Base-by-base conservation (phyloP, 2,797 vertebrate genomes). In the Lemur catta region DNA sequence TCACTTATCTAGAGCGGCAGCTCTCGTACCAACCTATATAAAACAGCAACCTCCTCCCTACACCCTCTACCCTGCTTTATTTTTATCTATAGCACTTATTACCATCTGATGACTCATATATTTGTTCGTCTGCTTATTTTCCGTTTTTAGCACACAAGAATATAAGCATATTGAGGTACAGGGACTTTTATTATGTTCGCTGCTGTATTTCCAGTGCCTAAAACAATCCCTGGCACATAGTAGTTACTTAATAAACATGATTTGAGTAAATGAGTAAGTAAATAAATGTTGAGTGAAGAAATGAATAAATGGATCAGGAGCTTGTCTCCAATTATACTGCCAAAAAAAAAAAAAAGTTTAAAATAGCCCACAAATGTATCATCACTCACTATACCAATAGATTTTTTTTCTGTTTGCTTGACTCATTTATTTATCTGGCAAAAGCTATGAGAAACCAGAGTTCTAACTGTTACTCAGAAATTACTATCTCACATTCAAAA, bases 401-500 rank as follows among this genome's bases (percentile, higher is more conserved):
- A 74, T 55, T 50, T 33, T 67, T 78, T 69, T 69, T 80, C 6
- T 20, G 33, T 65, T 80, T 63, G 35, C 7, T 38, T 81, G 48
- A 94, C 20, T 41, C 6, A 84, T 84, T 88, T 85, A 67, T 65
- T 89, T 84, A 85, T 84, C 46, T 74, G 43, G 28, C 52, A 93
- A 95, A 97, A 2, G 18, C 26, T 93, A 80, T 61, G 81, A 93
- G 57, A 84, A 91, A 94, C 2, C 30, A 71, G 15, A 84, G 26
- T 75, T 80, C 28, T 84, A 87, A 76, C 5, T 90, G 2, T 41
- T 89, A 55, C 30, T 93, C n/a, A 91, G 35, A 91, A 90, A 92
- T 82, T 67, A 93, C 63, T 48, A 79, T 33, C 33, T 89, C 6
- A 75, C 9, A 87, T 94, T 84, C 86, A n/a, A 93, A 94, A 91